Base-by-base conservation (phyloP, 2,797 vertebrate genomes). In the Lacerta bilineata region DNA sequence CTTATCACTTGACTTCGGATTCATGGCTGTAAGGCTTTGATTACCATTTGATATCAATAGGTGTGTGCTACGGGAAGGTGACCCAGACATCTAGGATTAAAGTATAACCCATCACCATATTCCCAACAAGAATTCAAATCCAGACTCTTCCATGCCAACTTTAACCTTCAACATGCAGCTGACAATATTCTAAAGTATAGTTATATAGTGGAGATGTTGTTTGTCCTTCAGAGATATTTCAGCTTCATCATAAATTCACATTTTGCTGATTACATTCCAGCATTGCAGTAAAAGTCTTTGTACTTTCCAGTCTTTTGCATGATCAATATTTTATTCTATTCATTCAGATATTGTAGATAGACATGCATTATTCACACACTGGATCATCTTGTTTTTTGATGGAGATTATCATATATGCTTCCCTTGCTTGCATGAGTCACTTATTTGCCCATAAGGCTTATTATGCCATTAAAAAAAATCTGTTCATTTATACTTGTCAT, bases 301-400 rank as follows among this genome's bases (percentile, higher is more conserved):
- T 85, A 76, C 71, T 39, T 89, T 89, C 25, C 69, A 85, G 29
- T 68, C 59, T 89, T 85, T 85, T 27, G 27, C 33, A 81, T 76
- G 69, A 89, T 89, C 88, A 89, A 89, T 89, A 89, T 89, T 89
- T 89, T 78, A 89, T 89, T 89, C 77, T 85, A 50, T 90, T 86
- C 89, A 90, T 78, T 83, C 80, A 90, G 50, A 90, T 83, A 83
- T 59, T 76, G 80, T 78, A 77, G 74, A 86, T 83, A 87, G 88
- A 33, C 74, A 90, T 86, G 80, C 80, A 90, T 90, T 90, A 90
- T 86, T 90, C 84, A 90, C 89, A 79, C 4, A 1, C 39, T 79
- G 66, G 50, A 86, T 86, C 66, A 36, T 87, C 84, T 90, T 78
- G 75, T 46, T 78, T 83, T 83, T 82, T 86, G 66, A 77, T 86